phyloP scores from a whole-genome alignment of 2,888 invertebrate species.

The Polylopha cassiicola region DNA sequence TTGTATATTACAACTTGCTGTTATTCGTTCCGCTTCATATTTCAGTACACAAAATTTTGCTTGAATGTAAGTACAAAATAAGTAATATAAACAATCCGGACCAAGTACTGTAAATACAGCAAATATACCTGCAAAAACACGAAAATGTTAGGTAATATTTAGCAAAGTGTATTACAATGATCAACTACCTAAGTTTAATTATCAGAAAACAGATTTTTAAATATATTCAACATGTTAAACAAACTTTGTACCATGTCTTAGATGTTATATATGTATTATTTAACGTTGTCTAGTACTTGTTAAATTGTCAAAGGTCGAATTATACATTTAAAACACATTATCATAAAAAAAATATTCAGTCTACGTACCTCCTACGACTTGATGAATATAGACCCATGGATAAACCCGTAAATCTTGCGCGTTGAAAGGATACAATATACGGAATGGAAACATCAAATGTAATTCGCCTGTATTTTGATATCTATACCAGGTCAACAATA shows the following conservation, averaged over 20 bases:
- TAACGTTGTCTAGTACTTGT: conserved; percentile 36
- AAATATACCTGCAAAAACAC: conserved; percentile 27
- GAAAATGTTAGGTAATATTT: background rate
- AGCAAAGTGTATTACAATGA: background rate
- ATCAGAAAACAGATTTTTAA: too few relatives aligned
- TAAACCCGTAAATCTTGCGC: too few relatives aligned
- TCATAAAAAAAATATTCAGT: too few relatives aligned
- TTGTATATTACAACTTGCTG: conserved; percentile 10
- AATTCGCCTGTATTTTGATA: conserved; percentile 37
- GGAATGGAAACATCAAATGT: conserved; percentile 36
- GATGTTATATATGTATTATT: too few relatives aligned
- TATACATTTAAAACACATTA: too few relatives aligned
- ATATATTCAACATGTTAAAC: too few relatives aligned
- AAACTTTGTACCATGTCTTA: too few relatives aligned
- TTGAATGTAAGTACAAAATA: conserved; percentile 43
- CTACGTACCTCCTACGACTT: too few relatives aligned
- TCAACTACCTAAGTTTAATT: too few relatives aligned
- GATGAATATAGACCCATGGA: too few relatives aligned
- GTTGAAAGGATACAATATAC: too few relatives aligned
- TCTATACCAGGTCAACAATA: conserved; percentile 28
- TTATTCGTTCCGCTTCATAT: conserved; percentile 33
- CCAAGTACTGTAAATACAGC: conserved; percentile 37
- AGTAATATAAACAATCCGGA: conserved; percentile 42
- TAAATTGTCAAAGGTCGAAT: conserved; percentile 38
- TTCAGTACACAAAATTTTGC: conserved; percentile 41